phyloP scores from a whole-genome alignment of 2,888 invertebrate genomes.

The Caradrina clavipalpis region DNA sequence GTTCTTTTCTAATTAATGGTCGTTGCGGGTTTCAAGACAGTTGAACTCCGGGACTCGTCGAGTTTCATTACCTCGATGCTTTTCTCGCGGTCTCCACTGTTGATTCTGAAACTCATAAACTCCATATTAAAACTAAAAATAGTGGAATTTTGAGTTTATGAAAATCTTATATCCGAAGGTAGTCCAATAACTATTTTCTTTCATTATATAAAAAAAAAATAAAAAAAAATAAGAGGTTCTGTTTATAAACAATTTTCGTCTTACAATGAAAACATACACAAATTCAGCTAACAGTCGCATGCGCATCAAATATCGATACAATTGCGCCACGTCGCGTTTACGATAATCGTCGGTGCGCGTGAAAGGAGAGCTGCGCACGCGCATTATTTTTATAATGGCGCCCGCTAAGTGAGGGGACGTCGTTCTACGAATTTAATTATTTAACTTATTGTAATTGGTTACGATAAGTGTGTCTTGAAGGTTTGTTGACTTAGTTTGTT shows the following conservation, averaged over 20 bases:
- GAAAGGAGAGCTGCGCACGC: constrained; percentile 70
- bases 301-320: constrained; percentile 71
- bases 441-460: constrained; percentile 60
- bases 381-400: constrained; percentile 62
- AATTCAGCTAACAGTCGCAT: constrained; percentile 56
- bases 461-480: constrained; percentile 53
- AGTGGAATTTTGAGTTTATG: too few relatives aligned
- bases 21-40: too few relatives aligned
- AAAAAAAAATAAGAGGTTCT: too few relatives aligned
- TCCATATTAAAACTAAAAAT: too few relatives aligned
- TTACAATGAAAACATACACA: constrained; percentile 65
- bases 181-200: too few relatives aligned
- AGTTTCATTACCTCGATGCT: too few relatives aligned
- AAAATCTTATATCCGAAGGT: too few relatives aligned
- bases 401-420: constrained; percentile 63
- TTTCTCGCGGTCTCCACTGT: too few relatives aligned
- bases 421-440: constrained; percentile 67
- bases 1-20: too few relatives aligned
- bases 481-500: constrained; percentile 37
- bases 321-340: constrained; percentile 74
- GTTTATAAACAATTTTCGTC: neutral
- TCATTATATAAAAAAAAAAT: too few relatives aligned
- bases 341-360: constrained; percentile 71
- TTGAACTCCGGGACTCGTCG: too few relatives aligned
- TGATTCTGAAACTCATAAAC: too few relatives aligned